Percentiles rank a stretch among this genome's conserved stretches.
Conservation (phyloP, 1,140 invertebrate genomes). For the Melanaphis sacchari region DNA sequence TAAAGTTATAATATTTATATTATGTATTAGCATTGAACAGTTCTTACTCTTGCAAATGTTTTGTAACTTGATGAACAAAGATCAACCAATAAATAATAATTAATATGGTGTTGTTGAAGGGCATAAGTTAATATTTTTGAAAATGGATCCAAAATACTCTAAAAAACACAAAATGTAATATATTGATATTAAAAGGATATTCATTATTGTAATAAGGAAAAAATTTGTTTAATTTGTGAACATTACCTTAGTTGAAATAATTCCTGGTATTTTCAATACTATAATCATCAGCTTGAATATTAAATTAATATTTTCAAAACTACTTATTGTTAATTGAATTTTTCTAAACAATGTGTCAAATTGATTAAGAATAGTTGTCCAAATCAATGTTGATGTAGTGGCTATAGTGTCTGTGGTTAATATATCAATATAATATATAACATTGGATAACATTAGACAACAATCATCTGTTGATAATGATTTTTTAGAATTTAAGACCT, state of each 20-base stretch:
- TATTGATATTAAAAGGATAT: neutral
- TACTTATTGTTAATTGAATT: constrained; percentile 76
- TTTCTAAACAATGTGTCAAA: constrained; percentile 87
- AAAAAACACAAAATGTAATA: constrained; percentile 61
- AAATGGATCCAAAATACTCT: constrained; percentile 91
- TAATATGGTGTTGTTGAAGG: constrained; percentile 86
- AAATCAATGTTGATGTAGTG: constrained; percentile 72
- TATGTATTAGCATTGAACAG: constrained; percentile 25
- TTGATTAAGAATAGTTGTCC: constrained; percentile 81
- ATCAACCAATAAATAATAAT: constrained; percentile 85
- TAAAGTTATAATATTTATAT: constrained; percentile 12
- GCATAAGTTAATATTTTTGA: constrained; percentile 91
- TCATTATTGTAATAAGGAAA: neutral
- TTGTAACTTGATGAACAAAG: constrained; percentile 89
- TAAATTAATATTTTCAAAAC: constrained; percentile 77
- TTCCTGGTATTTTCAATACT: constrained; percentile 83
- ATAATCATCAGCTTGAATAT: constrained; percentile 85
- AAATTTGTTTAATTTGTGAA: neutral
- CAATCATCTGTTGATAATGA: constrained; percentile 79
- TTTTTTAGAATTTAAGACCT: constrained; percentile 88
- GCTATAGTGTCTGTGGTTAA: constrained; percentile 83
- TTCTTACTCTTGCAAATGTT: constrained; percentile 77
- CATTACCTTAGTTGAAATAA: constrained; percentile 78
- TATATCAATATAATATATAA: constrained; percentile 92
- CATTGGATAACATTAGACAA: constrained; percentile 81